These are phyloP conservation scores for Cecropterus lyciades DNA, from an alignment of 1,140 invertebrate genomes.

Conservation along the genomic window DNA sequence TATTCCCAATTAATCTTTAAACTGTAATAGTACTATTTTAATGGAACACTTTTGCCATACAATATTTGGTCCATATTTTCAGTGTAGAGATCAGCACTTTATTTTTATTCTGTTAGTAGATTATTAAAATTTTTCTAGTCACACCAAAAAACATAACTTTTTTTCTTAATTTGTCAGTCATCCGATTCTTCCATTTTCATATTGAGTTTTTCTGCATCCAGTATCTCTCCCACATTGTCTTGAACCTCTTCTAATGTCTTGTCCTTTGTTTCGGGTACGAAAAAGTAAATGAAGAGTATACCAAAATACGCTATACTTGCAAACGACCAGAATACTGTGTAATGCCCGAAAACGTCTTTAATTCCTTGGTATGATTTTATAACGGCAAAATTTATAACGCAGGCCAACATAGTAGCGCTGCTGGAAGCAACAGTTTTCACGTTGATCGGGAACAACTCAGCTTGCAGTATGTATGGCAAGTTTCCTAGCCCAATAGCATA, in stretches of 20 bases:
- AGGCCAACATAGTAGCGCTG: slow-evolving; percentile 72
- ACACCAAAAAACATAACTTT: too few relatives aligned
- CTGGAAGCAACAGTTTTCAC: slow-evolving; percentile 85
- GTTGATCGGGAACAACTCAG: slow-evolving; percentile 87
- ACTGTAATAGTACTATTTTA: too few relatives aligned
- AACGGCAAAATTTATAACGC: slow-evolving; percentile 81
- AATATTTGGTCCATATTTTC: too few relatives aligned
- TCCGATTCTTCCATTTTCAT: slow-evolving; percentile 31
- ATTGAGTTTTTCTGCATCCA: slow-evolving; percentile 54
- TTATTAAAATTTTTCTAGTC: too few relatives aligned
- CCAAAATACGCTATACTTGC: slow-evolving; percentile 83
- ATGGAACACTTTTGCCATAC: too few relatives aligned
- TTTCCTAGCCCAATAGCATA: slow-evolving; percentile 86
- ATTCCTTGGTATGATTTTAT: slow-evolving; percentile 85
- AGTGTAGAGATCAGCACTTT: too few relatives aligned
- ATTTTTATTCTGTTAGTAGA: too few relatives aligned
- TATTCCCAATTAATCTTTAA: too few relatives aligned
- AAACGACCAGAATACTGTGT: slow-evolving; percentile 85
- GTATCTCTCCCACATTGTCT: slow-evolving; percentile 58
- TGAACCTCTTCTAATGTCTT: slow-evolving; percentile 89
- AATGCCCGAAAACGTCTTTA: slow-evolving; percentile 82
- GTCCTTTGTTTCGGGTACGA: slow-evolving; percentile 90
- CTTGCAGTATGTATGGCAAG: slow-evolving; percentile 86
- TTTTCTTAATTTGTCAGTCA: neutral
- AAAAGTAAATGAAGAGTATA: slow-evolving; percentile 85